Conservation (phyloP, 2,888 invertebrate species). For the Diplolepis rosae region DNA sequence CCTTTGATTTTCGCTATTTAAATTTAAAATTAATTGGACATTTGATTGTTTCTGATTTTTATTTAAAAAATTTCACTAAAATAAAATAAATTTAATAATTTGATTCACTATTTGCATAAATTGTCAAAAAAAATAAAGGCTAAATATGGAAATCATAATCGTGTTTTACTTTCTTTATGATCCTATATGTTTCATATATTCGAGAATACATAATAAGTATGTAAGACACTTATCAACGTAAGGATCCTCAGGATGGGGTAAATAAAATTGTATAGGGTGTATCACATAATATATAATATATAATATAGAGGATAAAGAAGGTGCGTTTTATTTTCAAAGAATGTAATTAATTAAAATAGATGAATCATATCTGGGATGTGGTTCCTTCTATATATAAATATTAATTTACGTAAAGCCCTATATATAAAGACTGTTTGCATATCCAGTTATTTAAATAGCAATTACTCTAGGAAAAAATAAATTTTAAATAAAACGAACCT, state of each 20-base stretch:
- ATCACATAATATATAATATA: conserved; percentile 13
- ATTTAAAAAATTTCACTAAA: no score
- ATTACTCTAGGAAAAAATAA: background rate
- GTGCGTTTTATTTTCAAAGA: conserved; percentile 1
- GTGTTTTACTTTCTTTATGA: background rate
- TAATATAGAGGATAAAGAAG: no score
- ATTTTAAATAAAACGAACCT: background rate
- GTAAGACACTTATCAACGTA: conserved; percentile 6
- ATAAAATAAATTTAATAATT: no score
- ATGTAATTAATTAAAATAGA: conserved; percentile 10
- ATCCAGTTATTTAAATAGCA: background rate
- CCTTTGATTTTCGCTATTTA: background rate
- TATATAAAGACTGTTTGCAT: background rate
- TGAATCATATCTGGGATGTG: background rate
- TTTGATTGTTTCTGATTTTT: no score
- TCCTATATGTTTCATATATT: background rate
- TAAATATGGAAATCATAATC: background rate
- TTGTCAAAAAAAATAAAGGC: no score
- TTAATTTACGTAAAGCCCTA: background rate
- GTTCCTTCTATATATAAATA: background rate
- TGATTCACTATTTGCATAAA: no score
- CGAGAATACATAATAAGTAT: conserved; percentile 5
- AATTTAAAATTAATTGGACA: no score
- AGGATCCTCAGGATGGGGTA: background rate
- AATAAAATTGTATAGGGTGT: background rate